phyloP scores from a whole-genome alignment of 30 jellyfish, hydroid and myxozoan genomes.

The Aurelia aurita region DNA sequence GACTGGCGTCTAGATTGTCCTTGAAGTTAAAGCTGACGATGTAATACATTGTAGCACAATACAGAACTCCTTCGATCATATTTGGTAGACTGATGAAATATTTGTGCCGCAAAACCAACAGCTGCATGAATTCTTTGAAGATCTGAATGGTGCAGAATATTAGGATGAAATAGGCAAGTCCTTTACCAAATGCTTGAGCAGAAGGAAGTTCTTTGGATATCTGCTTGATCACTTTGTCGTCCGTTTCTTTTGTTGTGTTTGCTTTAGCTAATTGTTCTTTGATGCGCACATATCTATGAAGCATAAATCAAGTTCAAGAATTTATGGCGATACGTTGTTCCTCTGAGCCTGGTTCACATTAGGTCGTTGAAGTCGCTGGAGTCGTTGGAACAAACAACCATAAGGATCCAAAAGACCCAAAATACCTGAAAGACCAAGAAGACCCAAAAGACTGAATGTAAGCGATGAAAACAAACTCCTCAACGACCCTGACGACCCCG shows the following conservation, averaged over 20 bases:
- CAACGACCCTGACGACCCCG: no score
- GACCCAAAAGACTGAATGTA: no score
- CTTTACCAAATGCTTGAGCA: slow-evolving; percentile 16
- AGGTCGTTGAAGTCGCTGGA: no score
- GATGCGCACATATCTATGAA: neutral
- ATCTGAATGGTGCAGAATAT: slow-evolving; percentile 33
- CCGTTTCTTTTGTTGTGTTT: slow-evolving; percentile 7
- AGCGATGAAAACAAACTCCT: no score
- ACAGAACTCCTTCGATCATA: slow-evolving; percentile 35
- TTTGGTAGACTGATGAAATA: slow-evolving; percentile 43
- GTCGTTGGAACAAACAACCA: no score
- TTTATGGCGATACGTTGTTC: neutral
- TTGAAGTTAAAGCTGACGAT: neutral
- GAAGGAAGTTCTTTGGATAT: slow-evolving; percentile 1
- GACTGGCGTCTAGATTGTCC: neutral
- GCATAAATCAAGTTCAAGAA: neutral
- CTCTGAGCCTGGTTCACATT: no score
- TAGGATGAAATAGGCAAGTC: slow-evolving; percentile 22
- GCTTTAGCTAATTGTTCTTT: neutral
- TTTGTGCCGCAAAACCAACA: slow-evolving; percentile 16
- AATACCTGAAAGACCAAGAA: no score
- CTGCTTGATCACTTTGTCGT: neutral
- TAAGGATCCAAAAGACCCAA: no score
- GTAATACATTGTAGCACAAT: slow-evolving; percentile 26
- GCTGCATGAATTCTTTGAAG: slow-evolving; percentile 38